These are phyloP conservation scores for Pseudomyrmex concolor DNA, from an alignment of 1,140 invertebrate species.

Conservation along the genomic window DNA sequence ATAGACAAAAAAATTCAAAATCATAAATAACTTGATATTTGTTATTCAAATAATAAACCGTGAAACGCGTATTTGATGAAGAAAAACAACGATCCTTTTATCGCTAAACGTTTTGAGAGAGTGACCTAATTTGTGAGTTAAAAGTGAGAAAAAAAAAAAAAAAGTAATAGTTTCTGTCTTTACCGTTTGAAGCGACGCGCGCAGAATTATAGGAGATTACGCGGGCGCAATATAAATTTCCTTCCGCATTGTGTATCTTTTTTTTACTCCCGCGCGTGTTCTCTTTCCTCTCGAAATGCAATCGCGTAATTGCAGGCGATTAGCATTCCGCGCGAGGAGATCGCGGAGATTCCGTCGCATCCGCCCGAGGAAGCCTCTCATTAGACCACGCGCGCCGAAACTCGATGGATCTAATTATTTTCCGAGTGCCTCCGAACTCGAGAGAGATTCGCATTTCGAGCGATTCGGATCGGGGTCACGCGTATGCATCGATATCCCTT, in stretches of 20 bases:
- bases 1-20: not conserved
- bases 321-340: constrained; percentile 32
- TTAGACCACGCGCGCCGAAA: constrained; percentile 36
- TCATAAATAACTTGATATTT: not conserved
- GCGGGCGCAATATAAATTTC: constrained; percentile 33
- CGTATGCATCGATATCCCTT: constrained; percentile 54
- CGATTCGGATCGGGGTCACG: constrained; percentile 47
- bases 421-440: constrained; percentile 41
- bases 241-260: constrained; percentile 4
- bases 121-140: not conserved
- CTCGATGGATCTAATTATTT: constrained; percentile 61
- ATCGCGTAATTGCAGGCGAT: constrained; percentile 43
- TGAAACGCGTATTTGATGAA: not conserved
- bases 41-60: not conserved
- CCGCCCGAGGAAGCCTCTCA: constrained; percentile 43
- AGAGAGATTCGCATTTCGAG: constrained; percentile 26
- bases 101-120: constrained; percentile 11
- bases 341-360: constrained; percentile 37
- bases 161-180: not conserved
- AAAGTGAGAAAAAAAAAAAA: not conserved
- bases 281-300: constrained; percentile 9
- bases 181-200: constrained; percentile 16
- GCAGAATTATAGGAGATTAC: constrained; percentile 35
- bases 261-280: not conserved
- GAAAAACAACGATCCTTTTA: not conserved